Evolutionary conservation across 1,140 invertebrate species (phyloP), one percentile per base, ranked within the genome.

Genomic region (Meteorus sp.): DNA sequence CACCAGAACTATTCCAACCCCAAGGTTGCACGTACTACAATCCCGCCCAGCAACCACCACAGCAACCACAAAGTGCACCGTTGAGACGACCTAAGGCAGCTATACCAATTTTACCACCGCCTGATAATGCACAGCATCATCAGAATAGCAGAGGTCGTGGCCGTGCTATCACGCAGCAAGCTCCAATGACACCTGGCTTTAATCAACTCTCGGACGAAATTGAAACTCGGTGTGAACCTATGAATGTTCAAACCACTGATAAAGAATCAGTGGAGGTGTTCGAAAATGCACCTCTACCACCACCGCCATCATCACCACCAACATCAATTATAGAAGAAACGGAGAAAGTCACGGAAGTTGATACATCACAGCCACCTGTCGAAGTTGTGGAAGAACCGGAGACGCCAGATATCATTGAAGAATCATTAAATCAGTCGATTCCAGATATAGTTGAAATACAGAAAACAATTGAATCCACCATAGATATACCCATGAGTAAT

Each of bases 101-200:
- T 6, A 85, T 86, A 64, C 85, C 85, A 19, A 85, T 86, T 56
- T 75, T 86, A 20, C 83, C 84, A 33, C 85, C 85, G 2, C 83
- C 84, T 0, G 83, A 85, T 45, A 75, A 67, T 62, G 45, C 31
- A 19, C 71, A 72, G 35, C 69, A 73, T 33, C 62, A 66, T 45
- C 68, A 62, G 8, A 64, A 58, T 3, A 56, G 56, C 5, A 60
- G 70, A 56, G 67, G 66, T 7, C 65, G 72, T 60, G 72, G 69
- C 48, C 65, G 75, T 58, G 27, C 13, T 33, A 25, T 51, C 19
- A 29, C 23, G n/a, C 56, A 58, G 25, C 3, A 7, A 33, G 9
- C 9, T 9, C 27, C 15, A 25, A 39, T 6, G 3, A n/a, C 11
- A n/a, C 45, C 31, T 19, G 23, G 41, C n/a, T 9, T 7, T 22